Base-by-base conservation (phyloP, 2,888 invertebrate genomes). In the Athripsodes cinereus region DNA sequence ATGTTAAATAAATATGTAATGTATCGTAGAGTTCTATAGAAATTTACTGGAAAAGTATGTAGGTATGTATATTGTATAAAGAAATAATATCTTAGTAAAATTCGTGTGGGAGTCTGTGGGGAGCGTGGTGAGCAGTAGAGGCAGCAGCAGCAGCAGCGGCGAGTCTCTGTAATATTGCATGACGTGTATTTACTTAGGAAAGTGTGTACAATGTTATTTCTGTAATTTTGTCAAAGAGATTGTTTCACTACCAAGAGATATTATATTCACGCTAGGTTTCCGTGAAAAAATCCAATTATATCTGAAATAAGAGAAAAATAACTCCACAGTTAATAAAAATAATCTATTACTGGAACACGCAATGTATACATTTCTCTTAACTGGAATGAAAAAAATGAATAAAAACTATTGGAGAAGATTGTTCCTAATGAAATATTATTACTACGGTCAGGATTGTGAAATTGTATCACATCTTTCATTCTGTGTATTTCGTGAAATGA, bases 201-300 rank as follows among this genome's bases (percentile, higher is more conserved):
- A 31, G 11, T n/a, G n/a, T n/a, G 26, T 26, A 26, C 3, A 26
- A 26, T 26, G 26, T 26, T 26, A 26, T 26, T 26, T 26, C n/a
- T n/a, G n/a, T n/a, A n/a, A n/a, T n/a, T n/a, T n/a, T n/a, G n/a
- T n/a, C n/a, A n/a, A n/a, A n/a, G n/a, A n/a, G n/a, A n/a, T n/a
- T 26, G 10, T 10, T 26, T 26, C 26, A 26, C 47, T 47, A 20
- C 13, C 3, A 20, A 5, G 47, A 11, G 46, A 46, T 8, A 16
- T 3, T 11, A 20, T 47, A 47, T 20, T n/a, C 50, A 50, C 50
- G 50, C 6, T 22, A 50, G 26, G 50, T 16, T 47, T 50, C 50
- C 26, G 49, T 19, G 40, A 47, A 55, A 55, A 59, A 55, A 55
- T 59, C 51, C 55, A 59, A 59, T 59, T 55, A 59, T 48, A 52